These are phyloP conservation scores for Scrobipalpa atriplicella DNA, from an alignment of 2,888 invertebrate genomes.

Conservation along the genomic window DNA sequence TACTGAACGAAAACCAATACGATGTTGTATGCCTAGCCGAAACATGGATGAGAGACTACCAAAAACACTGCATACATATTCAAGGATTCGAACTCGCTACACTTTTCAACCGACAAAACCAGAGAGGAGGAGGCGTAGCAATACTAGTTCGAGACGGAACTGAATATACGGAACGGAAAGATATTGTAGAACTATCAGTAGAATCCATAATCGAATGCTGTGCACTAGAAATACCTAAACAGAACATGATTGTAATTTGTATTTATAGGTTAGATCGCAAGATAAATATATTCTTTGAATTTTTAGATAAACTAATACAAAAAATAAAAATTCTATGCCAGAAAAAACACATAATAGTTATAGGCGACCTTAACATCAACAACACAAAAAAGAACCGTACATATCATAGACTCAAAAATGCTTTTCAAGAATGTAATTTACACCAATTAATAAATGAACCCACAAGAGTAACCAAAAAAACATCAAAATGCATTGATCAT, in stretches of 20 bases:
- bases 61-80: background rate
- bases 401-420: background rate
- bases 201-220: background rate
- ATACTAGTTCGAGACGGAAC: background rate
- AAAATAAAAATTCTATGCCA: background rate
- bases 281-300: background rate
- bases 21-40: background rate
- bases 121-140: background rate
- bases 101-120: background rate
- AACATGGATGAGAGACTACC: background rate
- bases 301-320: background rate
- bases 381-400: background rate
- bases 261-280: slow-evolving; percentile 3
- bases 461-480: background rate
- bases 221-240: background rate
- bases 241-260: background rate
- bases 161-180: background rate
- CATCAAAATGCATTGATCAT: background rate
- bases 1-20: background rate
- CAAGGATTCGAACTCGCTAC: background rate
- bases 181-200: background rate
- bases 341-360: background rate
- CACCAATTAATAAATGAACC: background rate
- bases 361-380: background rate
- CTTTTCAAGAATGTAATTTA: background rate